Percentiles rank a stretch among this genome's conserved stretches.
These are phyloP conservation scores for Enteromius argenteus DNA, from an alignment of 2,797 vertebrate species.

Conservation along the genomic window DNA sequence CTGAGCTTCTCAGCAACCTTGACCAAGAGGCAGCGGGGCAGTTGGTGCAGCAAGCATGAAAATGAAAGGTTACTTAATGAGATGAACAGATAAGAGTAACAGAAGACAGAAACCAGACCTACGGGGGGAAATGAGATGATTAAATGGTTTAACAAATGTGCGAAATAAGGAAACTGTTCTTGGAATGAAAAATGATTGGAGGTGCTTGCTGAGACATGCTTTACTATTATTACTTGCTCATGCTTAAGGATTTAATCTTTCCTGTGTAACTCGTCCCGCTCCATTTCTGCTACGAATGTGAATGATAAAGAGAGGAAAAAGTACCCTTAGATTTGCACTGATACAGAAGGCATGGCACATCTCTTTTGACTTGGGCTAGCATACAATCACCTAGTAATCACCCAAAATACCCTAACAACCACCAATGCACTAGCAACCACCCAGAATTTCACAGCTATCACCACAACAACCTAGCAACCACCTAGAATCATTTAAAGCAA, in stretches of 20 bases:
- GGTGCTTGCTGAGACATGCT: background rate
- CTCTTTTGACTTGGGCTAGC: background rate
- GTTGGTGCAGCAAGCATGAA: conserved; percentile 7
- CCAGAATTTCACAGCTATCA: background rate
- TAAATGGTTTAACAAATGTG: conserved; percentile 21
- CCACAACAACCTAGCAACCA: too few relatives aligned
- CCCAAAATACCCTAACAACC: too few relatives aligned
- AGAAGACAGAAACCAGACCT: background rate
- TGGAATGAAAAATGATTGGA: conserved; percentile 5
- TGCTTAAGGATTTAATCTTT: background rate
- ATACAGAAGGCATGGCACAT: background rate
- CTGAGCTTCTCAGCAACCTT: conserved; percentile 62
- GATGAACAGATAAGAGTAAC: conserved; percentile 14
- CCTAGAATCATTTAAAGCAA: too few relatives aligned
- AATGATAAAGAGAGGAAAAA: background rate
- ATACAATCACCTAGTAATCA: too few relatives aligned
- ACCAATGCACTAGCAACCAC: background rate
- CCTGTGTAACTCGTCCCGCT: background rate
- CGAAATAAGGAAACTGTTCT: conserved; percentile 21
- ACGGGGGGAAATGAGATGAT: conserved; percentile 10
- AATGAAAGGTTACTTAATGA: conserved; percentile 27
- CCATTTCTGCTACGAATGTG: background rate
- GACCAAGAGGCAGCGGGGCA: conserved; percentile 35
- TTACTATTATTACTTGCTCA: background rate
- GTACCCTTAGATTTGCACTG: background rate